Conservation (phyloP, 2,797 vertebrate genomes). For the Poecile montanus region DNA sequence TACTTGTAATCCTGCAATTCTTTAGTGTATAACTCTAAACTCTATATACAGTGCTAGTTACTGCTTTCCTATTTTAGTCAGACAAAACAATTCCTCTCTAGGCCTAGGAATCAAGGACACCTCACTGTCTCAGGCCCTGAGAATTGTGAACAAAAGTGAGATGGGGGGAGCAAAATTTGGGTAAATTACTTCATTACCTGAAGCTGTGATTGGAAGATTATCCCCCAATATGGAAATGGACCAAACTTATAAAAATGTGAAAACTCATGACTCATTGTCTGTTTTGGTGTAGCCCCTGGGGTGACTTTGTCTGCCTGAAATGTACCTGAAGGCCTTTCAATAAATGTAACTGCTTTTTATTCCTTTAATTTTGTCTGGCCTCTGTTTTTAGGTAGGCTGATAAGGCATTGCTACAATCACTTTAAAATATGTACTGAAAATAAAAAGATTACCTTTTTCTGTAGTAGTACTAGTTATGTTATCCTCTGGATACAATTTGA, state of each 20-base stretch:
- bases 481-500: background rate
- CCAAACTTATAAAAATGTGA: background rate
- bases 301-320: background rate
- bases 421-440: background rate
- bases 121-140: background rate
- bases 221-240: background rate
- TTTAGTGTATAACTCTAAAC: background rate
- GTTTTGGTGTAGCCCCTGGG: background rate
- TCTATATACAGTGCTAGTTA: no score
- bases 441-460: background rate
- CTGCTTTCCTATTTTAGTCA: background rate
- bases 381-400: no score
- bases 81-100: background rate
- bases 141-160: background rate
- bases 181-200: background rate
- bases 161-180: background rate
- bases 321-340: no score
- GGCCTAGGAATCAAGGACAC: background rate
- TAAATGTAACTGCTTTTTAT: background rate
- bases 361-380: background rate
- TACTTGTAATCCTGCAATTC: background rate
- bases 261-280: background rate
- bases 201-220: background rate
- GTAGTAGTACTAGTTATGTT: background rate
- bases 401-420: background rate